Evolutionary conservation across 2,113 vertebrate genomes (phyloP), one percentile per base, ranked within the genome.

Genomic region (Sorex fumeus): DNA sequence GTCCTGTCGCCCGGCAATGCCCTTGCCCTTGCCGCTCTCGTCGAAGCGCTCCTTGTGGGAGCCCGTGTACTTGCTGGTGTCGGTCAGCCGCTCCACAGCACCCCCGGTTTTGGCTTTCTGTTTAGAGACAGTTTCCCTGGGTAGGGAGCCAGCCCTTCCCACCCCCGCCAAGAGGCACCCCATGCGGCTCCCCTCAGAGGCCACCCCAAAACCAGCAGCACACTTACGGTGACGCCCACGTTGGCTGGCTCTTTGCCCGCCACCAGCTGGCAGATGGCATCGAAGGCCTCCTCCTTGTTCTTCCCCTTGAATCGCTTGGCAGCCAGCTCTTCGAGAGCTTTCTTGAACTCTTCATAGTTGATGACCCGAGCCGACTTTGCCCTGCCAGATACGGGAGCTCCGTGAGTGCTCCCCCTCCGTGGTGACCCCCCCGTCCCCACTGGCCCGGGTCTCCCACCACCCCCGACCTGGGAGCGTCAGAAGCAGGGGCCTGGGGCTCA

Each of bases 31-130:
- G 66, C 99, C 99, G 0, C 95, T 98, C 91, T 98, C 98, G 0
- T 99, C 99, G 0, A 99, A 99, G 85, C 99, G 99, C 79, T 99
- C 99, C 96, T 99, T 99, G 97, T 99, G 99, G 0, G 99, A 99
- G 0, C 99, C 99, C 0, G 99, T 99, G 97, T 99, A 99, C 93
- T 98, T 99, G 95, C 98, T 96, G 13, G 99, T 98, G 96, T 99
- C 99, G 0, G 99, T 99, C 95, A 99, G 97, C 64, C 99, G 98
- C 87, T 99, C 99, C 97, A 99, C 98, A 0, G 99, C 98, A 6
- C 98, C 98, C 0, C 96, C 98, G 0, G 98, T 98, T 27, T 98
- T 98, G 90, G 99, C 98, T 99, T 99, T 99, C 99, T 99, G 97
- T 75, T 93, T 84, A 74, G 81, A 97, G 64, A 93, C 93, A 66